phyloP scores from a whole-genome alignment of 1,140 invertebrate species.

The Ladona fulva region DNA sequence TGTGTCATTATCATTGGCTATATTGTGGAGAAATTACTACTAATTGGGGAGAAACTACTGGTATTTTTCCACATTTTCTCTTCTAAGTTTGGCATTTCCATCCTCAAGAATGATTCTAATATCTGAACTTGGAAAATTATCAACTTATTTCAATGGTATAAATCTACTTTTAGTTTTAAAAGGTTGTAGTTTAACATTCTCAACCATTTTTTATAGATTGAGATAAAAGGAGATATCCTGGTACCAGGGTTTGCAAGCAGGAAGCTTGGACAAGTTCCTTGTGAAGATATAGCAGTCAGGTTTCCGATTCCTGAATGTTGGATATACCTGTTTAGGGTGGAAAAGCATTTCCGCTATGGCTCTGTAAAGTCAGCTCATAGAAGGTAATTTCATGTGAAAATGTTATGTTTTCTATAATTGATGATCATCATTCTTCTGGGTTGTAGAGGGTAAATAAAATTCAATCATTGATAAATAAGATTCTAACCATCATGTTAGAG shows the following conservation, averaged over 20 bases:
- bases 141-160: no score
- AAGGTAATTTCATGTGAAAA: slow-evolving; percentile 41
- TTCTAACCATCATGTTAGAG: no score
- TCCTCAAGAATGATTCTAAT: no score
- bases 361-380: slow-evolving; percentile 94
- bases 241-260: slow-evolving; percentile 94
- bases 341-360: slow-evolving; percentile 98
- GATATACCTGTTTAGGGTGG: slow-evolving; percentile 97
- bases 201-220: slow-evolving; percentile 49
- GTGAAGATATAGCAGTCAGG: slow-evolving; percentile 92
- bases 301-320: slow-evolving; percentile 98
- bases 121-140: no score
- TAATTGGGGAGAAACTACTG: no score
- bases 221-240: slow-evolving; percentile 85
- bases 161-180: no score
- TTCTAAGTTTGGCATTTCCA: no score
- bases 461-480: no score
- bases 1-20: no score
- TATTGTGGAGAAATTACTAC: no score
- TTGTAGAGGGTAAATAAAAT: not conserved
- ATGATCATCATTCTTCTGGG: not conserved
- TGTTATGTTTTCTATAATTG: not conserved
- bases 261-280: slow-evolving; percentile 89
- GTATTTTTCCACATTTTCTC: no score
- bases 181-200: no score